phyloP scores from a whole-genome alignment of 2,888 invertebrate genomes.

The Perizoma affinitatum region DNA sequence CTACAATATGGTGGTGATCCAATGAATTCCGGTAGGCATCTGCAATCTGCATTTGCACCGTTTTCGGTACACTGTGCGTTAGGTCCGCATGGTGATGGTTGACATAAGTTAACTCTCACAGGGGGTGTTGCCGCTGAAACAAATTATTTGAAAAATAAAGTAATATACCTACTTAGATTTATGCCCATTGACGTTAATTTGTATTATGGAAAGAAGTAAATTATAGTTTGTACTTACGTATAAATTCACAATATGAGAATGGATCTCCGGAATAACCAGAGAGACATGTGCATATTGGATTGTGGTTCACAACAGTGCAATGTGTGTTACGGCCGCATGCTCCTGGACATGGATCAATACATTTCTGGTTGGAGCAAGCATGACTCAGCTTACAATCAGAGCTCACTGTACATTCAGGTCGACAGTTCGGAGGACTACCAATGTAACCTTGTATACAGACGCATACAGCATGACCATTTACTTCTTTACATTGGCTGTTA shows the following conservation, averaged over 20 bases:
- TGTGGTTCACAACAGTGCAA: slow-evolving; percentile 86
- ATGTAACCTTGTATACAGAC: slow-evolving; percentile 87
- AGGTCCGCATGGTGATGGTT: slow-evolving; percentile 87
- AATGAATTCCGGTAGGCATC: slow-evolving; percentile 85
- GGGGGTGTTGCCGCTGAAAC: slow-evolving; percentile 61
- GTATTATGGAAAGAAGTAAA: background rate
- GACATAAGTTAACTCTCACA: slow-evolving; percentile 81
- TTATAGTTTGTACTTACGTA: slow-evolving; percentile 53
- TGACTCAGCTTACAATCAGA: slow-evolving; percentile 87
- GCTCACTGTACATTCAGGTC: slow-evolving; percentile 91
- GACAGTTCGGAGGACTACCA: slow-evolving; percentile 89
- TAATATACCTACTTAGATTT: too few species aligned
- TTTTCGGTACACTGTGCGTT: slow-evolving; percentile 85
- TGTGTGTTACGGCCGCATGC: slow-evolving; percentile 87
- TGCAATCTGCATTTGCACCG: slow-evolving; percentile 85
- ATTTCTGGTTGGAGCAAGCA: slow-evolving; percentile 91
- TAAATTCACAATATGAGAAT: slow-evolving; percentile 86
- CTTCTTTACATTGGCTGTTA: slow-evolving; percentile 88
- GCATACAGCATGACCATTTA: slow-evolving; percentile 88
- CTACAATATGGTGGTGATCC: slow-evolving; percentile 87
- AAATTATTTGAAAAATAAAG: background rate
- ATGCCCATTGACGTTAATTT: too few species aligned
- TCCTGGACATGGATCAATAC: slow-evolving; percentile 89
- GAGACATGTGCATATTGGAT: slow-evolving; percentile 87
- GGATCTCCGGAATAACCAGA: slow-evolving; percentile 88